Conservation (phyloP, 2,113 vertebrate species). For the Oophaga pumilio region DNA sequence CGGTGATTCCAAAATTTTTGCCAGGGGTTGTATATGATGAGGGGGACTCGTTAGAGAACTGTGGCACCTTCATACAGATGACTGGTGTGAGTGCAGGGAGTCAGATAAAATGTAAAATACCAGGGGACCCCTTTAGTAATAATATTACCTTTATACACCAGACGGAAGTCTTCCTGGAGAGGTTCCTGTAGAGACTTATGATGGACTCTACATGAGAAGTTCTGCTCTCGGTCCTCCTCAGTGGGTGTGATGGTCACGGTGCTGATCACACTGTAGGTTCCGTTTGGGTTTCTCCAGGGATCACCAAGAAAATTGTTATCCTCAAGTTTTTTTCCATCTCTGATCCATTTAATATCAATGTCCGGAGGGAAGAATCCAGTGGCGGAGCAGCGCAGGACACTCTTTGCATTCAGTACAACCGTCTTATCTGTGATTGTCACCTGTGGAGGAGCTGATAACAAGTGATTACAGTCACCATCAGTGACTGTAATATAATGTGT, state of each 20-base stretch:
- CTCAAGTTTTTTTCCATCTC: neutral
- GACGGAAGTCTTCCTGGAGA: slow-evolving; percentile 28
- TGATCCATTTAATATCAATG: slow-evolving; percentile 3
- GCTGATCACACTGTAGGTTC: slow-evolving; percentile 16
- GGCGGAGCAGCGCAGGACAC: neutral
- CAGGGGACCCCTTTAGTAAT: neutral
- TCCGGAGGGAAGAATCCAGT: slow-evolving; percentile 2
- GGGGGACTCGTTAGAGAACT: too few species aligned
- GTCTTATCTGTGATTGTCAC: neutral
- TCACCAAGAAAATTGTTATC: neutral
- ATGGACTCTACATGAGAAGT: neutral
- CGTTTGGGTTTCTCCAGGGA: neutral
- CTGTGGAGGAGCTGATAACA: neutral
- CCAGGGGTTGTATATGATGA: too few species aligned
- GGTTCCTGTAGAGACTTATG: neutral
- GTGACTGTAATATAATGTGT: too few species aligned
- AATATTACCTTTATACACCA: neutral
- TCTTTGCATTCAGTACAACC: neutral
- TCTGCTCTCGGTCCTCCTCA: neutral
- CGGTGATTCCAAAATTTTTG: too few species aligned
- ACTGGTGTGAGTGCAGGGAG: too few species aligned
- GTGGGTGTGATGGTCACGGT: neutral
- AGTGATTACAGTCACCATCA: too few species aligned
- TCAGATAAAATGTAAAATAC: too few species aligned
- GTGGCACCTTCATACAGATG: too few species aligned